Percentiles rank a stretch among this genome's conserved stretches.
phyloP scores from a whole-genome alignment of 2,888 invertebrate genomes.

The Zygogramma bicolorata region DNA sequence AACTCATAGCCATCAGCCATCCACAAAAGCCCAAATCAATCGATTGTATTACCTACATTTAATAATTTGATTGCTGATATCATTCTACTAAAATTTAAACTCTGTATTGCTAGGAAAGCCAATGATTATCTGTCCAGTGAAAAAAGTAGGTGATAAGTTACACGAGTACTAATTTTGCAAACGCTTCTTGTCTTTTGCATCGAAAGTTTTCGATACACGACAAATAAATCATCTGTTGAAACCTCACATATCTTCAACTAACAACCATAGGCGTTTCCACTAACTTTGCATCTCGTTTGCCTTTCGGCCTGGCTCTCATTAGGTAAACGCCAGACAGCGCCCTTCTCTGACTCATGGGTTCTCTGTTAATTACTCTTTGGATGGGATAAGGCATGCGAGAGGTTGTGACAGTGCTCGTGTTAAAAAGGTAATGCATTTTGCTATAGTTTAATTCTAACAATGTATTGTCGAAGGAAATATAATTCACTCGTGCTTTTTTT shows the following conservation, averaged over 20 bases:
- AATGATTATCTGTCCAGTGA: too few species aligned
- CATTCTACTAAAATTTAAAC: too few species aligned
- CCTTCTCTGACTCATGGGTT: constrained; percentile 66
- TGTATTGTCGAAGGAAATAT: not conserved
- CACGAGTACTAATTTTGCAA: too few species aligned
- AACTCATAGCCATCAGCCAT: too few species aligned
- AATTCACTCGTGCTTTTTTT: not conserved
- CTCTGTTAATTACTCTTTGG: constrained; percentile 68
- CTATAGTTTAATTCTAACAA: constrained; percentile 22
- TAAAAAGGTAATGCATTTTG: constrained; percentile 64
- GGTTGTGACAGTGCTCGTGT: constrained; percentile 64
- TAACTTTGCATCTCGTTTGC: constrained; percentile 63
- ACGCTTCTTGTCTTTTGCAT: too few species aligned
- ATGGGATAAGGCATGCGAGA: constrained; percentile 68
- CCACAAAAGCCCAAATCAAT: too few species aligned
- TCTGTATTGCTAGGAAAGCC: too few species aligned
- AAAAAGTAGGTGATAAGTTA: too few species aligned
- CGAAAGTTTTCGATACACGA: too few species aligned
- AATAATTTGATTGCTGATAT: too few species aligned
- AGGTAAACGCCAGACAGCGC: constrained; percentile 67
- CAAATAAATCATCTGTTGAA: too few species aligned
- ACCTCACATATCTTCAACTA: constrained; percentile 25
- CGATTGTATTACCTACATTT: too few species aligned
- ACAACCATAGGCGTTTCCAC: constrained; percentile 46
- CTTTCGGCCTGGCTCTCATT: constrained; percentile 61